Evolutionary conservation across 2,888 invertebrate genomes (phyloP).

Genomic region (Drosophila vallismaia): DNA sequence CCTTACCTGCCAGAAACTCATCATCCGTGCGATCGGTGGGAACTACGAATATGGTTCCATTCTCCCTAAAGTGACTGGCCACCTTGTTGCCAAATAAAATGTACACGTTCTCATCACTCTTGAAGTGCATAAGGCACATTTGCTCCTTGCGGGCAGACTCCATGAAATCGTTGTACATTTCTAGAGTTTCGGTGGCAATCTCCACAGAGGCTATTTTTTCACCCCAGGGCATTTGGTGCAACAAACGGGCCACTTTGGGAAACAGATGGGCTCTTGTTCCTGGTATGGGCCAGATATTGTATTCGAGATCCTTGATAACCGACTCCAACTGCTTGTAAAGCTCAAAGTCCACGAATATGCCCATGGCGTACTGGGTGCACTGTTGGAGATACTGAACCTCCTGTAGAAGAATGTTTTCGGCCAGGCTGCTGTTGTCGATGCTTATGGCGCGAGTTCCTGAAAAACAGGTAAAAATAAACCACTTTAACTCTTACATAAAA

Average conservation of each 20-base stretch:
- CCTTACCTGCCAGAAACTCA: conserved; percentile 75
- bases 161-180: conserved; percentile 83
- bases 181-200: conserved; percentile 80
- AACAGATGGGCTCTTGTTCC: conserved; percentile 75
- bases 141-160: conserved; percentile 81
- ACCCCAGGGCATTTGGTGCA: conserved; percentile 84
- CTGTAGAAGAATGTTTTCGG: conserved; percentile 81
- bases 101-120: conserved; percentile 82
- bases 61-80: conserved; percentile 80
- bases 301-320: conserved; percentile 81
- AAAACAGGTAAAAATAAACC: not conserved
- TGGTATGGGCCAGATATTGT: conserved; percentile 83
- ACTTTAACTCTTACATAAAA: no score
- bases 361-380: conserved; percentile 81
- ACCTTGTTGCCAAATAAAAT: conserved; percentile 82
- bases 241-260: conserved; percentile 81
- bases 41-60: conserved; percentile 82
- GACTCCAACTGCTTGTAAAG: conserved; percentile 75
- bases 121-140: conserved; percentile 83
- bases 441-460: conserved; percentile 81
- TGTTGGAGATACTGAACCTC: conserved; percentile 83
- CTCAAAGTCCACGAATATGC: conserved; percentile 81
- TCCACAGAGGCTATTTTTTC: conserved; percentile 83
- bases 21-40: conserved; percentile 80
- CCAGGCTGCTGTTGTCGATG: conserved; percentile 68